Evolutionary conservation across 2,797 vertebrate species (phyloP).

Genomic region (Graptemys geographica): DNA sequence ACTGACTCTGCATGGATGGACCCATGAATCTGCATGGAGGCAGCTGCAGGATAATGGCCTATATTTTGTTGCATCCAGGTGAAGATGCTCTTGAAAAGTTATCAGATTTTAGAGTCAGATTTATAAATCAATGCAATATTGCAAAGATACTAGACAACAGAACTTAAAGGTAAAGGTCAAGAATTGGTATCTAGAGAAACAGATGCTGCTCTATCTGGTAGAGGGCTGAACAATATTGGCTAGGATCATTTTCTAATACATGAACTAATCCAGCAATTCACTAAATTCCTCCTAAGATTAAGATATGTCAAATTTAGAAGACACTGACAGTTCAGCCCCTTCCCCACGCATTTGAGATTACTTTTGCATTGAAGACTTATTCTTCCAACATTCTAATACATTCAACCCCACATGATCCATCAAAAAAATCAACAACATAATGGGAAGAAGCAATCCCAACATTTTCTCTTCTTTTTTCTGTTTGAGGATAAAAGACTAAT

Average conservation of each 20-base stretch:
- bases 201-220: background rate
- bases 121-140: slow-evolving; percentile 10
- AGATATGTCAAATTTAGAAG: background rate
- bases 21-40: background rate
- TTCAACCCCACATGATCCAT: background rate
- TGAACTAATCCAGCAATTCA: background rate
- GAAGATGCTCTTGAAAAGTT: background rate
- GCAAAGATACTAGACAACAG: background rate
- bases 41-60: background rate
- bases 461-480: background rate
- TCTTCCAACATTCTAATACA: background rate
- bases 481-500: background rate
- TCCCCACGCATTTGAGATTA: background rate
- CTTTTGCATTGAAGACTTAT: background rate
- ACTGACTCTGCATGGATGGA: accelerated
- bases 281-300: slow-evolving; percentile 5
- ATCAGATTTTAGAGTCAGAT: background rate
- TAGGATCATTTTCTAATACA: slow-evolving; percentile 9
- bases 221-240: background rate
- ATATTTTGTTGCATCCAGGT: background rate
- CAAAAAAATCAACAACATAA: background rate
- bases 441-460: background rate
- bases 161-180: slow-evolving; percentile 29
- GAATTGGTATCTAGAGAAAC: slow-evolving; percentile 6
- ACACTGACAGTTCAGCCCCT: background rate